Conservation (phyloP, 2,797 vertebrate species). For the Neopelma chrysocephalum region DNA sequence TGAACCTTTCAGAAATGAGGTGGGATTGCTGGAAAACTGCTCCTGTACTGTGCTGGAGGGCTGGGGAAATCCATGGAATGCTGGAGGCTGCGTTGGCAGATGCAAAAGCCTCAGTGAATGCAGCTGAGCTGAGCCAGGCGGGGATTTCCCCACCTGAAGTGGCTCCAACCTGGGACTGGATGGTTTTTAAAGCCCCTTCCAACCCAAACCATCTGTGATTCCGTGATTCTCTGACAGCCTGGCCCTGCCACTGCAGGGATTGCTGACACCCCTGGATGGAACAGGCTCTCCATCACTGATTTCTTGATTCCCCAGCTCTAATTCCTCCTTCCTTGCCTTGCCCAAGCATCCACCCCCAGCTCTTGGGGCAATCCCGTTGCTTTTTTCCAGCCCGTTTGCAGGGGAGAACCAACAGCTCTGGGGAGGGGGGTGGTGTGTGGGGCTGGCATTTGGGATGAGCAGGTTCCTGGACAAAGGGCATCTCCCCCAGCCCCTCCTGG, state of each 20-base stretch:
- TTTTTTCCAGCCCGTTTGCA: neutral
- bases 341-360: neutral
- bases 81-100: neutral
- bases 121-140: neutral
- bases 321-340: neutral
- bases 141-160: neutral
- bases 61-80: neutral
- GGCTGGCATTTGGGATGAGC: neutral
- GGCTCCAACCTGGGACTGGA: neutral
- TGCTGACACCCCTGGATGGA: neutral
- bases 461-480: rapidly evolving
- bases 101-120: rapidly evolving
- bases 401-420: neutral
- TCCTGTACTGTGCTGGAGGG: neutral
- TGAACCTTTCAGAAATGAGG: neutral
- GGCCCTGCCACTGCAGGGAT: neutral
- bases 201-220: neutral
- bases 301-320: neutral
- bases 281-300: neutral
- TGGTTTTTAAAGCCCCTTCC: neutral
- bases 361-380: neutral
- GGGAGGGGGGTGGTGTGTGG: neutral
- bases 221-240: neutral
- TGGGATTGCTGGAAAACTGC: neutral
- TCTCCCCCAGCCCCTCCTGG: neutral